Conservation (phyloP, 2,888 invertebrate species). For the Agonopterix heracliana region DNA sequence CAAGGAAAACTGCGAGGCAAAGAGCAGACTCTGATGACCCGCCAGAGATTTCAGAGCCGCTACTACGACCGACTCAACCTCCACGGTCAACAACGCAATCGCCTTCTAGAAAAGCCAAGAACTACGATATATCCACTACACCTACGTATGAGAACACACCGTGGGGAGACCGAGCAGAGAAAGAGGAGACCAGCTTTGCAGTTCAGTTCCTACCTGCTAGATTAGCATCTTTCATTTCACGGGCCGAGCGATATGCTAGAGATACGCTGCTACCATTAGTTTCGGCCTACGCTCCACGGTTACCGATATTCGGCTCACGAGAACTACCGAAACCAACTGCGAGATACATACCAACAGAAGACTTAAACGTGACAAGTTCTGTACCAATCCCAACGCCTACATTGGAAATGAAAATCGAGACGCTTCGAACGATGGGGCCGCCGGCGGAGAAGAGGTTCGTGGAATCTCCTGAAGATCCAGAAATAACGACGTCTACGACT, state of each 20-base stretch:
- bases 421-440: constrained; percentile 58
- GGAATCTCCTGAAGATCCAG: constrained; percentile 61
- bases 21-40: constrained; percentile 65
- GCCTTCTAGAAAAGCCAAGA: constrained; percentile 55
- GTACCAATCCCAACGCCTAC: constrained; percentile 65
- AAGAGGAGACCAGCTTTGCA: constrained; percentile 69
- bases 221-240: constrained; percentile 85
- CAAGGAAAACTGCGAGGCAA: constrained; percentile 72
- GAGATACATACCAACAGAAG: constrained; percentile 79
- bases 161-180: constrained; percentile 49
- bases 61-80: constrained; percentile 69
- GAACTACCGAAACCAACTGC: constrained; percentile 69
- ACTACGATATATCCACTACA: constrained; percentile 61
- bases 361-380: constrained; percentile 47
- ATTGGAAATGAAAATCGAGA: constrained; percentile 69
- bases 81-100: constrained; percentile 44
- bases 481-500: constrained; percentile 45
- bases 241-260: constrained; percentile 88
- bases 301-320: constrained; percentile 76
- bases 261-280: constrained; percentile 86
- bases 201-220: constrained; percentile 88
- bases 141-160: constrained; percentile 51
- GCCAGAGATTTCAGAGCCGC: constrained; percentile 80
- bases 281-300: constrained; percentile 85
- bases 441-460: constrained; percentile 57